Evolutionary conservation across 2,797 vertebrate genomes (phyloP).

Genomic region (Schizopygopsis pylzovi): DNA sequence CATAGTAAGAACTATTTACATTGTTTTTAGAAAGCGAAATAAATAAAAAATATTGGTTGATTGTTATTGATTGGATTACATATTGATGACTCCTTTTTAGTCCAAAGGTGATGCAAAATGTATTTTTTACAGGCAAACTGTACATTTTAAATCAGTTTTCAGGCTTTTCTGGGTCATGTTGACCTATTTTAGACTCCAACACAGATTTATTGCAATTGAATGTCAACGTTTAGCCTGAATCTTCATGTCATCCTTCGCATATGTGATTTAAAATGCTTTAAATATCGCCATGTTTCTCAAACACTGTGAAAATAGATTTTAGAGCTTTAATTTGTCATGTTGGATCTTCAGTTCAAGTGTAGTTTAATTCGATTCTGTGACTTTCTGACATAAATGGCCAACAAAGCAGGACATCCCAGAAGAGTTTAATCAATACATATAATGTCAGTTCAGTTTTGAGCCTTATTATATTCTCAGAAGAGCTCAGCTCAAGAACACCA

Average conservation of each 20-base stretch:
- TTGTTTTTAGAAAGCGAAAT: neutral
- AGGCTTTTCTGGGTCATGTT: neutral
- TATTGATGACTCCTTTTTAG: neutral
- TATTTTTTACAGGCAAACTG: neutral
- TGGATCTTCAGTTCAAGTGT: neutral
- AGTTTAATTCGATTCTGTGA: neutral
- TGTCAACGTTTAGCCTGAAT: neutral
- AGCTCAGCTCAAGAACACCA: neutral
- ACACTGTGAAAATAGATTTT: neutral
- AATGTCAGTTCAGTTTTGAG: neutral
- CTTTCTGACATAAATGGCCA: neutral
- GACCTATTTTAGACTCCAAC: neutral
- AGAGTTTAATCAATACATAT: constrained; percentile 19
- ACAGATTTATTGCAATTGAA: neutral
- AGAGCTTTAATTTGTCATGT: neutral
- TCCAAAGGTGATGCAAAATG: neutral
- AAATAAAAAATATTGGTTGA: neutral
- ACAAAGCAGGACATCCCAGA: constrained; percentile 9
- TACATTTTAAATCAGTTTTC: neutral
- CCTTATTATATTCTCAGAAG: constrained; percentile 10
- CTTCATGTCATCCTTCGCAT: neutral
- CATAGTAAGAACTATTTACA: neutral
- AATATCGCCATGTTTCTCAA: neutral
- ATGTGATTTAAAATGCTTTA: neutral
- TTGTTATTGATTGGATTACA: no score